These are phyloP conservation scores for Zelleria hepariella DNA, from an alignment of 2,888 invertebrate genomes.

Conservation along the genomic window DNA sequence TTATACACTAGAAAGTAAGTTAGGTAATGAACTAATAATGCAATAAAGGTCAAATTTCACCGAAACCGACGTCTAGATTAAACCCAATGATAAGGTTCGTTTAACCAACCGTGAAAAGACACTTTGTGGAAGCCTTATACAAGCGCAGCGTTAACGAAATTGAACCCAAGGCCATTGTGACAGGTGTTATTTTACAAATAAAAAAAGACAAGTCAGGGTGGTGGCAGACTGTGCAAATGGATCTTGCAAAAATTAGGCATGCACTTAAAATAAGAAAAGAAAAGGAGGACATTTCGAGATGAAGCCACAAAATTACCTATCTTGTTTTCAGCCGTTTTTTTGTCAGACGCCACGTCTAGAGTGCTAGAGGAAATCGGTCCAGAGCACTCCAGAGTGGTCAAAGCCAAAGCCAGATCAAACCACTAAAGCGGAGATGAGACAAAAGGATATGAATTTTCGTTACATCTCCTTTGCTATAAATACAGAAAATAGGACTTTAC, in stretches of 20 bases:
- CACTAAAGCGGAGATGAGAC: too few species aligned
- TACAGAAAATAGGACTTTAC: too few species aligned
- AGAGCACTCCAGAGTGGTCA: too few species aligned
- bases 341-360: too few species aligned
- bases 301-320: too few species aligned
- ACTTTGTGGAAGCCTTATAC: constrained; percentile 30
- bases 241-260: neutral
- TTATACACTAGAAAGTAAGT: neutral
- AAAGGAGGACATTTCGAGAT: too few species aligned
- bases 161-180: constrained; percentile 34
- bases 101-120: constrained; percentile 32
- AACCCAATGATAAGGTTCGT: constrained; percentile 30
- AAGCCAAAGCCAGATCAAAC: too few species aligned
- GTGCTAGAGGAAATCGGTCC: too few species aligned
- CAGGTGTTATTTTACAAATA: constrained; percentile 15
- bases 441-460: too few species aligned
- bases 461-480: too few species aligned
- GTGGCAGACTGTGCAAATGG: neutral
- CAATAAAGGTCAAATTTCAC: neutral
- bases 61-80: constrained; percentile 21
- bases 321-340: too few species aligned
- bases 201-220: neutral
- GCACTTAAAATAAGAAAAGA: too few species aligned
- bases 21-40: neutral
- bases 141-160: constrained; percentile 26